Evolutionary conservation across 2,113 vertebrate species (phyloP), one percentile per base, ranked within the genome.

Genomic region (Rhinoptilus africanus): DNA sequence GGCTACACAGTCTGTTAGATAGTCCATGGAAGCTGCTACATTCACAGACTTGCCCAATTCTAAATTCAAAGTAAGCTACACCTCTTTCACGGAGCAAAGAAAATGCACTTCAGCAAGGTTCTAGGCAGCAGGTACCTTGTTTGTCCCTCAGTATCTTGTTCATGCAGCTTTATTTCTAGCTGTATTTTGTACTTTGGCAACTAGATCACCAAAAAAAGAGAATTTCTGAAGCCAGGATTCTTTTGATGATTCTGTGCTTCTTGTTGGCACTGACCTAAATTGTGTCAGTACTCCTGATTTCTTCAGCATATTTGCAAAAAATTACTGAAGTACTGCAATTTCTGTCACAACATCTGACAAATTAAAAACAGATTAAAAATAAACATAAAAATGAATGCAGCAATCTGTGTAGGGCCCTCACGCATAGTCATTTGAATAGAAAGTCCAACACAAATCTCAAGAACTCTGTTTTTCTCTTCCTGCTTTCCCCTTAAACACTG

Each of bases 321-420:
- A 45, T 27, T 63, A 57, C 68, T 96, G 71, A 92, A 96, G 51
- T 84, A 84, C 54, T 59, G 72, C 41, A 96, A 95, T 96, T 96
- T 93, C 79, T 96, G 50, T 50, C 26, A 30, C 69, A 96, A 77
- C 72, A 95, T 95, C 92, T 96, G 94, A 97, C 76, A 88, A 74
- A 91, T 56, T 85, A 68, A 90, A 92, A 91, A 80, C 39, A 88
- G 86, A 57, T 77, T 91, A 54, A 93, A 95, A 96, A 78, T 67
- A 91, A 92, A 81, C 62, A 78, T 32, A 37, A 78, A 87, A 84
- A 72, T 59, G 56, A 96, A 87, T 89, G 77, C 68, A 87, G 80
- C 91, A 96, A 78, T 92, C 77, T 95, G 60, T 62, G 67, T 78
- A 91, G 43, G 84, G 80, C 69, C 48, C 73, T 95, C 77, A 72